These are phyloP conservation scores for Cyprinella venusta DNA, from an alignment of 2,797 vertebrate genomes.

Conservation along the genomic window DNA sequence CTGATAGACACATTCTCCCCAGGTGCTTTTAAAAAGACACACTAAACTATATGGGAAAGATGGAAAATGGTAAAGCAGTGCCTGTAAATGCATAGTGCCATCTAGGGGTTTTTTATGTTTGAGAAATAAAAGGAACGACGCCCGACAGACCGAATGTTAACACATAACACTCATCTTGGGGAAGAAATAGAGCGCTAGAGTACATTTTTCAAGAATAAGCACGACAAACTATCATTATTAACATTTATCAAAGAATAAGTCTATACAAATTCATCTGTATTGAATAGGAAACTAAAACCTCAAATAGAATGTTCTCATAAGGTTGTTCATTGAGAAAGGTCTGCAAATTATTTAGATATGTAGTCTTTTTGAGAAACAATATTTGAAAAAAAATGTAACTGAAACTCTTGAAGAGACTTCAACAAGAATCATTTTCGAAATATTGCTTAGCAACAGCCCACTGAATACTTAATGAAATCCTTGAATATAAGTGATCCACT, in stretches of 20 bases:
- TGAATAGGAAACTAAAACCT: not conserved
- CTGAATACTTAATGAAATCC: conserved; percentile 39
- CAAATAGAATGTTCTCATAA: not conserved
- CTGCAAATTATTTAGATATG: not conserved
- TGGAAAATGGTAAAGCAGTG: conserved; percentile 51
- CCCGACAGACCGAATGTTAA: conserved; percentile 27
- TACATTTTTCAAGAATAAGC: not conserved
- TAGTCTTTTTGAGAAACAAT: not conserved
- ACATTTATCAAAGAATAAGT: not conserved
- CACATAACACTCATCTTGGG: not conserved
- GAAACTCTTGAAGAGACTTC: conserved; percentile 1
- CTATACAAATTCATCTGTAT: conserved; percentile 1
- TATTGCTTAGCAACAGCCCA: conserved; percentile 51
- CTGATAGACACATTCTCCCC: conserved; percentile 1
- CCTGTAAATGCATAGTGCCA: conserved; percentile 71
- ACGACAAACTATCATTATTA: not conserved
- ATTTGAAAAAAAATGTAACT: not conserved
- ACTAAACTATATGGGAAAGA: conserved; percentile 46
- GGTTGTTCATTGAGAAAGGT: not conserved
- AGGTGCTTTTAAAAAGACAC: conserved; percentile 41
- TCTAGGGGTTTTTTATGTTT: conserved; percentile 67
- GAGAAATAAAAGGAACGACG: not conserved
- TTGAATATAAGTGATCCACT: conserved; percentile 39
- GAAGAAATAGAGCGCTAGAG: not conserved
- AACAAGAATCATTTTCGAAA: conserved; percentile 8